Conservation (phyloP, 2,797 vertebrate species). For the Trichosurus vulpecula region DNA sequence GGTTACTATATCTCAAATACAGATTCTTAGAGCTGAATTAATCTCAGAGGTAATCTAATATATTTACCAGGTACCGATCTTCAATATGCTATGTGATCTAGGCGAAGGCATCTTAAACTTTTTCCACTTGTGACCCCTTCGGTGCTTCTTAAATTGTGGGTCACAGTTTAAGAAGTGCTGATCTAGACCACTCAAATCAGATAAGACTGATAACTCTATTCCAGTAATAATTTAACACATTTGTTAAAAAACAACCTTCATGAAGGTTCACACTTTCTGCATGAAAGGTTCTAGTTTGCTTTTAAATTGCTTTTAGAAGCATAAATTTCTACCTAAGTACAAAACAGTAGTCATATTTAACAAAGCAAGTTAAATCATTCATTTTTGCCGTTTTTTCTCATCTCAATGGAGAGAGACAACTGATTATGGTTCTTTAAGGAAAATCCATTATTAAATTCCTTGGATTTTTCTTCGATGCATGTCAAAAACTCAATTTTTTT, state of each 20-base stretch:
- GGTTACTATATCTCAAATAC: background rate
- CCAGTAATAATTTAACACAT: background rate
- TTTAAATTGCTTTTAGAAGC: constrained; percentile 7
- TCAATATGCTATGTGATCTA: background rate
- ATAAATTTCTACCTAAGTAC: background rate
- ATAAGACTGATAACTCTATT: background rate
- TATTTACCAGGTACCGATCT: background rate
- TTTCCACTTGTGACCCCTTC: too few species aligned
- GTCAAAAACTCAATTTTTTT: constrained; percentile 13
- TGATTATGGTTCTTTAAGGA: background rate
- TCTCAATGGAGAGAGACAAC: background rate
- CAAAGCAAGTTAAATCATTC: background rate
- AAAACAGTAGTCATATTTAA: constrained; percentile 1
- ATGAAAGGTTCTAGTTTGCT: too few species aligned
- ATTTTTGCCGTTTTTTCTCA: background rate
- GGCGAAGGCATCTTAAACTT: background rate
- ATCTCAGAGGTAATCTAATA: background rate
- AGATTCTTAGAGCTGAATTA: background rate
- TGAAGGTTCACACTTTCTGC: background rate
- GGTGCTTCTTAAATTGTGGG: too few species aligned
- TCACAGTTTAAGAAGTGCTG: background rate
- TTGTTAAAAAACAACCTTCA: background rate
- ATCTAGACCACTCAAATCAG: background rate
- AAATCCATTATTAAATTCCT: background rate
- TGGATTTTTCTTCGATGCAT: background rate